Base-by-base conservation (phyloP, 1,140 invertebrate genomes). In the Drosophila tani region DNA sequence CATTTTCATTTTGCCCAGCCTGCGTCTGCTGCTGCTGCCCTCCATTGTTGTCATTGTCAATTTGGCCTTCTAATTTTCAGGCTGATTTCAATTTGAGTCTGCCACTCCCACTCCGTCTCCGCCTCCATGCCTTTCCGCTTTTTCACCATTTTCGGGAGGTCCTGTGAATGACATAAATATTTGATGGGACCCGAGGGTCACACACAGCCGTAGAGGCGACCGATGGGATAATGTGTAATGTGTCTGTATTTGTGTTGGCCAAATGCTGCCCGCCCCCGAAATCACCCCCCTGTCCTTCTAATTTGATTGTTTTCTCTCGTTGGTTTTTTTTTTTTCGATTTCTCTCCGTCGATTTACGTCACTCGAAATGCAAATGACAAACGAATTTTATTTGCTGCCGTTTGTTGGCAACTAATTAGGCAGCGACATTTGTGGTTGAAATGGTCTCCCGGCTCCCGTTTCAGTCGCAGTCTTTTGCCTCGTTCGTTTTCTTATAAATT, bases 1-100 rank as follows among this genome's bases (percentile, higher is more conserved):
- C n/a, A 15, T 29, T 46, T 38, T 43, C 32, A 35, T 55, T 55
- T 55, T 21, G 21, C 19, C 19, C 17, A 5, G 40, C 2, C 29
- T 21, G 32, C 38, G 43, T 19, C 49, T 27, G 66, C 40, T 29
- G 12, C 41, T n/a, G 19, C 35, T 32, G 3, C 19, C 17, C 15
- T 14, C 12, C 14, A 24, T 43, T 58, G 75, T 86, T 82, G 76
- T 80, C 77, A 70, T 65, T 87, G 84, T 49, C 84, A 81, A 87
- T 87, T 73, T 88, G 84, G 84, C 69, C 81, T 70, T 74, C 83
- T 87, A 87, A 87, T 87, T 87, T 88, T 78, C 65, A 67, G 76
- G 49, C 80, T 83, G 80, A 87, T 65, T 79, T 82, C 81, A 75
- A 87, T 73, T 82, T 79, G 74, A 68, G 65, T 69, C 59, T 19